A percentile compares a stretch with the other conserved stretches of the same genome.
These are phyloP conservation scores for Mystacides longicornis DNA, from an alignment of 2,888 invertebrate species.

Conservation along the genomic window DNA sequence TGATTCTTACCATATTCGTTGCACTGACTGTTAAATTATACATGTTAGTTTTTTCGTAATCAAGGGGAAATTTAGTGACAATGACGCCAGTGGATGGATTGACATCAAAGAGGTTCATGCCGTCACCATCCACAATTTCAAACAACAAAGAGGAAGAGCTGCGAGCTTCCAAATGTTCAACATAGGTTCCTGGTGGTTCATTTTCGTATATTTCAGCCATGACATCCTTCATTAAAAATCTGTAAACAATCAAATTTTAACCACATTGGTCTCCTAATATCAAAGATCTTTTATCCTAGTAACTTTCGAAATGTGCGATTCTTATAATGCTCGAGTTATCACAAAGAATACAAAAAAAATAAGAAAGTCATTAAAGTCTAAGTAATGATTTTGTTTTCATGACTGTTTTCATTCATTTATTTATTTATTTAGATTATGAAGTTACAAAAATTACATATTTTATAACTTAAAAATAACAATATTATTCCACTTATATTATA, in stretches of 20 bases:
- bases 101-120: slow-evolving; percentile 66
- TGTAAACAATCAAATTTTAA: slow-evolving; percentile 20
- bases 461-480: no score
- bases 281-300: no score
- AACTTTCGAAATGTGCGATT: no score
- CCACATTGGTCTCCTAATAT: not conserved
- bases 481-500: no score
- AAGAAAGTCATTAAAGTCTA: no score
- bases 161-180: slow-evolving; percentile 72
- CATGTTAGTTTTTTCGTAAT: slow-evolving; percentile 69
- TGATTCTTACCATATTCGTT: slow-evolving; percentile 67
- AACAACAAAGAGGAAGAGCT: slow-evolving; percentile 75
- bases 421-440: no score
- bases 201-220: slow-evolving; percentile 78
- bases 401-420: no score
- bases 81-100: slow-evolving; percentile 85
- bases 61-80: slow-evolving; percentile 66
- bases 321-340: no score
- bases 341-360: no score
- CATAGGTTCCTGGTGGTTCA: slow-evolving; percentile 69
- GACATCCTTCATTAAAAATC: slow-evolving; percentile 37
- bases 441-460: no score
- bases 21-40: slow-evolving; percentile 80
- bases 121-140: slow-evolving; percentile 66
- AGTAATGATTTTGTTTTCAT: no score